Evolutionary conservation across 2,888 invertebrate genomes (phyloP).

Genomic region (Meghimatium bilineatum): DNA sequence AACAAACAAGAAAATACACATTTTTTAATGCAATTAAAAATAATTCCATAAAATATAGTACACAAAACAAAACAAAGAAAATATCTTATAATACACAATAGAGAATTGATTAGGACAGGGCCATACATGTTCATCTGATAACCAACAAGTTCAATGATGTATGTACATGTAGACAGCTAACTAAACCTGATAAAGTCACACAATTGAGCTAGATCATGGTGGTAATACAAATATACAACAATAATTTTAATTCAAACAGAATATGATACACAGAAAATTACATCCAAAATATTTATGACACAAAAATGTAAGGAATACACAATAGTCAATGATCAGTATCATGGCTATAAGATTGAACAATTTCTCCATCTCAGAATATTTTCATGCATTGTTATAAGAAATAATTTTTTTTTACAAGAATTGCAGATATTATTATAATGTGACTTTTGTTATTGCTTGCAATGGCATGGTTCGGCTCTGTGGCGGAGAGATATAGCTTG

Average conservation of each 20-base stretch:
- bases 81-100: neutral
- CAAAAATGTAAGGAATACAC: neutral
- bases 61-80: neutral
- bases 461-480: too few species aligned
- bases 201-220: neutral
- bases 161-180: neutral
- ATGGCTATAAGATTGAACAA: too few species aligned
- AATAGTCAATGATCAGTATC: too few species aligned
- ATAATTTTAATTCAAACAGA: neutral
- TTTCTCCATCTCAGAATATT: too few species aligned
- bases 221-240: neutral
- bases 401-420: too few species aligned
- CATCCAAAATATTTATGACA: neutral
- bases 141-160: neutral
- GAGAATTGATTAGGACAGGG: neutral
- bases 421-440: too few species aligned
- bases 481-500: too few species aligned
- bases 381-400: too few species aligned
- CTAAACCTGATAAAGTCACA: neutral
- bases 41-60: neutral
- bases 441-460: too few species aligned
- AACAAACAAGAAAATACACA: neutral
- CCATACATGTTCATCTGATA: neutral
- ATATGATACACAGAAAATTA: neutral
- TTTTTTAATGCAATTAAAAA: constrained; percentile 2